phyloP scores from a whole-genome alignment of 1,140 invertebrate genomes.

The Pseudomyrmex concolor region DNA sequence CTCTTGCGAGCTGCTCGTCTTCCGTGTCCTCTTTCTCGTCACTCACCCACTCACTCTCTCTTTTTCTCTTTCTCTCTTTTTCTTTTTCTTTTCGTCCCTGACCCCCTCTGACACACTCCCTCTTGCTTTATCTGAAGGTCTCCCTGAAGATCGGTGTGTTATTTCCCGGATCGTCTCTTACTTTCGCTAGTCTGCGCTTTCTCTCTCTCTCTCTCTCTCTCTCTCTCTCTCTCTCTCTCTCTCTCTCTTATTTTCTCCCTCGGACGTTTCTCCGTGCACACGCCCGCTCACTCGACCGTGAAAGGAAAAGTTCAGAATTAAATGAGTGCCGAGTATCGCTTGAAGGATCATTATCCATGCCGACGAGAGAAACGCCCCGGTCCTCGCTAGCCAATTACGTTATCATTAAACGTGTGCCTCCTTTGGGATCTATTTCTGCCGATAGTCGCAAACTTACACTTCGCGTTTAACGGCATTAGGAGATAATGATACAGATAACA shows the following conservation, averaged over 20 bases:
- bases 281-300: conserved; percentile 65
- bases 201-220: conserved; percentile 57
- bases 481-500: conserved; percentile 28
- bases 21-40: conserved; percentile 7
- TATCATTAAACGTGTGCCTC: conserved; percentile 45
- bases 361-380: conserved; percentile 16
- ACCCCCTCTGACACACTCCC: not conserved
- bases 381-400: conserved; percentile 36
- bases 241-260: conserved; percentile 33
- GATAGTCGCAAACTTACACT: conserved; percentile 36
- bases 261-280: conserved; percentile 65
- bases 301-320: conserved; percentile 72
- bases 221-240: conserved; percentile 57
- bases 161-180: conserved; percentile 25
- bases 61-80: conserved; percentile 9
- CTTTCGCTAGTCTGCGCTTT: conserved; percentile 53
- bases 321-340: conserved; percentile 70
- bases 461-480: conserved; percentile 32
- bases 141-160: conserved; percentile 52
- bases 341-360: conserved; percentile 69
- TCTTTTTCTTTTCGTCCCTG: conserved; percentile 15
- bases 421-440: conserved; percentile 35
- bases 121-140: conserved; percentile 66
- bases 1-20: conserved; percentile 16
- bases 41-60: not conserved